phyloP scores from a whole-genome alignment of 2,888 invertebrate genomes.

The Drosophila mercatorum region DNA sequence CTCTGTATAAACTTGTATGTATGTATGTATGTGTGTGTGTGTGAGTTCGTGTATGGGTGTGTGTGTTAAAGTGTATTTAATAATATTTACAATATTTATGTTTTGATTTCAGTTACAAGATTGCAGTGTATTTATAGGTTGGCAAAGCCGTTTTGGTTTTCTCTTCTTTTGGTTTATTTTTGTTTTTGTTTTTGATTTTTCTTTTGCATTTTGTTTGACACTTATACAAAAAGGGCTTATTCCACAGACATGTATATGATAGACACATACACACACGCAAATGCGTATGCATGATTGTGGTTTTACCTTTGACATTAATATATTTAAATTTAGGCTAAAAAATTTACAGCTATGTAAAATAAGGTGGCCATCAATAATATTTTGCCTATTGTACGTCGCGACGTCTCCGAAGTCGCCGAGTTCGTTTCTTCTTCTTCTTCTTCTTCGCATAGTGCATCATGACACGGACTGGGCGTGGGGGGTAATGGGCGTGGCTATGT shows the following conservation, averaged over 20 bases:
- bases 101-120: slow-evolving; percentile 75
- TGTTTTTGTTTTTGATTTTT: slow-evolving; percentile 10
- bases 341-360: slow-evolving; percentile 79
- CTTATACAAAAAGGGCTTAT: slow-evolving; percentile 18
- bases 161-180: slow-evolving; percentile 1
- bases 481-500: slow-evolving; percentile 17
- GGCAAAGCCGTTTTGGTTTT: slow-evolving; percentile 24
- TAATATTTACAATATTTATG: slow-evolving; percentile 48
- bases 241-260: not conserved
- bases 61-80: slow-evolving; percentile 15
- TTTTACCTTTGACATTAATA: slow-evolving; percentile 61
- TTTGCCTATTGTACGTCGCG: slow-evolving; percentile 29
- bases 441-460: slow-evolving; percentile 35
- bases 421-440: not conserved
- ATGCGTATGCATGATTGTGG: slow-evolving; percentile 19
- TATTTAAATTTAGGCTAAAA: slow-evolving; percentile 80
- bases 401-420: slow-evolving; percentile 1
- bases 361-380: slow-evolving; percentile 72
- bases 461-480: slow-evolving; percentile 7
- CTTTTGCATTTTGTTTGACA: slow-evolving; percentile 10
- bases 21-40: slow-evolving; percentile 18
- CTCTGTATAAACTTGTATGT: slow-evolving; percentile 17
- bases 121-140: slow-evolving; percentile 56
- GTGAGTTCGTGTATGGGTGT: slow-evolving; percentile 3
- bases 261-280: slow-evolving; percentile 14